These are phyloP conservation scores for Bruchidius siliquastri DNA, from an alignment of 2,888 invertebrate genomes.

Conservation along the genomic window DNA sequence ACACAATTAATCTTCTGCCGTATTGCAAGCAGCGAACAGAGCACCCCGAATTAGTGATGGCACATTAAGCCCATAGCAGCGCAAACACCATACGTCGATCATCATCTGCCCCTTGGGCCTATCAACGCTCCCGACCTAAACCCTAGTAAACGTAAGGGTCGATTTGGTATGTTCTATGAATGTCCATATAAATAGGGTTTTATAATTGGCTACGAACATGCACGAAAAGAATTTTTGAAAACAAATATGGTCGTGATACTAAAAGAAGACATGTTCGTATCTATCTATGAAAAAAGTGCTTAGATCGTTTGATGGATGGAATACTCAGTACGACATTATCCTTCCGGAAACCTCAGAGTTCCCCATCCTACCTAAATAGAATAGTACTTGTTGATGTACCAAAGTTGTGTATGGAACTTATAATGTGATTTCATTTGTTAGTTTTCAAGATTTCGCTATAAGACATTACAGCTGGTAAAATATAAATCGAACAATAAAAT, in stretches of 20 bases:
- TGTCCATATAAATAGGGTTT: neutral
- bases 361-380: too few relatives aligned
- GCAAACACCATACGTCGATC: conserved; percentile 39
- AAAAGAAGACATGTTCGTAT: too few relatives aligned
- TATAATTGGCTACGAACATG: neutral
- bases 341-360: too few relatives aligned
- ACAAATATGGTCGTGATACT: neutral
- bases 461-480: too few relatives aligned
- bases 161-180: neutral
- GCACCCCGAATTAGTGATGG: conserved; percentile 47
- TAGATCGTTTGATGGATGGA: too few relatives aligned
- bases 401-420: too few relatives aligned
- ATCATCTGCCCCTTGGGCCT: conserved; percentile 34
- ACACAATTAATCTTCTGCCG: conserved; percentile 30
- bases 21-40: conserved; percentile 34
- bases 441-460: too few relatives aligned
- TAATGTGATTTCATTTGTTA: too few relatives aligned
- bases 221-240: neutral
- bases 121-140: neutral
- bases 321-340: too few relatives aligned
- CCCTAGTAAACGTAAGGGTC: neutral
- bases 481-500: too few relatives aligned
- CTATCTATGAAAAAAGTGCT: too few relatives aligned
- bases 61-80: conserved; percentile 49
- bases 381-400: too few relatives aligned